Percentiles rank a stretch among this genome's conserved stretches.
Evolutionary conservation across 2,888 invertebrate species (phyloP).

Genomic region (Acutogordius australiensis): DNA sequence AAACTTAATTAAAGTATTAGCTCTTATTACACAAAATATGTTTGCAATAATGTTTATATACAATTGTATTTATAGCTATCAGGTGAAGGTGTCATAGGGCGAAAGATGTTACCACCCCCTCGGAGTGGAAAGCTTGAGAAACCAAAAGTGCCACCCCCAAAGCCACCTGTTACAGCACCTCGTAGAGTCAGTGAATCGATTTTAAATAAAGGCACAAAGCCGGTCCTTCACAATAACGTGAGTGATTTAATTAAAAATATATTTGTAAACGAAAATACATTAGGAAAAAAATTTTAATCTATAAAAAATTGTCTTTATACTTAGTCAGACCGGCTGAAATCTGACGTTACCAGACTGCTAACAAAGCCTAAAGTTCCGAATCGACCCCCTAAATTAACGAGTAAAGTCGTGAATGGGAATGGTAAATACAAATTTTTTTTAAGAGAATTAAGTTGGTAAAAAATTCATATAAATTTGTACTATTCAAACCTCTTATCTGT

Average conservation of each 20-base stretch:
- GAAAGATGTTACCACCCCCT: neutral
- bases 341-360: neutral
- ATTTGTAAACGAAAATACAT: too few species aligned
- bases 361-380: neutral
- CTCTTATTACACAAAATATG: too few species aligned
- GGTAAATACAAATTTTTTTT: neutral
- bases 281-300: too few species aligned
- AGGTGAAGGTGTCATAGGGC: neutral
- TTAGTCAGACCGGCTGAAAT: neutral
- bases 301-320: too few species aligned
- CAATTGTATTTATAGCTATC: too few species aligned
- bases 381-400: neutral
- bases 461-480: too few species aligned
- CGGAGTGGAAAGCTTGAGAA: neutral
- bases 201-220: too few species aligned
- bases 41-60: too few species aligned
- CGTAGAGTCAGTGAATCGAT: too few species aligned
- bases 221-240: neutral
- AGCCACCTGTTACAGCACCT: neutral
- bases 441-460: neutral
- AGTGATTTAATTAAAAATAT: too few species aligned
- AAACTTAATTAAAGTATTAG: too few species aligned
- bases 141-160: slow-evolving; percentile 7
- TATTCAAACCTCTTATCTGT: too few species aligned
- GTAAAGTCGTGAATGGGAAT: neutral